Percentiles rank a stretch among this genome's conserved stretches.
Evolutionary conservation across 1,140 invertebrate genomes (phyloP).

Genomic region (Rhopalosiphum padi): DNA sequence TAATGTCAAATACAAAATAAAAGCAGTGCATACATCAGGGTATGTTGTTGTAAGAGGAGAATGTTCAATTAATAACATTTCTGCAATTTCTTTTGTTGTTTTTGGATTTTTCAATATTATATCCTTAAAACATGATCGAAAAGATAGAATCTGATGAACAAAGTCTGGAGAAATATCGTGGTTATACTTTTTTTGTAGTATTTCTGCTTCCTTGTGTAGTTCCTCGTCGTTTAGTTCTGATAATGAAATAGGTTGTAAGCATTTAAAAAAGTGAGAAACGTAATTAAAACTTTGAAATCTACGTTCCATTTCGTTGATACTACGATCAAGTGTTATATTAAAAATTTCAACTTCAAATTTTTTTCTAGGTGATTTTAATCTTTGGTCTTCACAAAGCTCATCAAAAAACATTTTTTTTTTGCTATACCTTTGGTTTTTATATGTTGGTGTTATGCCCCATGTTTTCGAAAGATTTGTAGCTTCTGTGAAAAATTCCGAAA

Average conservation of each 20-base stretch:
- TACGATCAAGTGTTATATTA: conserved; percentile 16
- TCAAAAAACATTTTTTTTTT: background rate
- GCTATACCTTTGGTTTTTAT: background rate
- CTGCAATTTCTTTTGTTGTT: background rate
- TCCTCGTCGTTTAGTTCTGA: background rate
- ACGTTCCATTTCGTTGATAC: background rate
- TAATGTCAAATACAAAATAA: background rate
- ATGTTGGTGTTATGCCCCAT: background rate
- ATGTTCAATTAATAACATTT: conserved; percentile 26
- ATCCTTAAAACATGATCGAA: conserved; percentile 2
- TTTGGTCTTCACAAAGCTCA: background rate
- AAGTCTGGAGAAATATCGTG: background rate
- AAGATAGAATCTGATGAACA: no score
- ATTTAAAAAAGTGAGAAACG: background rate
- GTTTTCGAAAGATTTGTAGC: background rate
- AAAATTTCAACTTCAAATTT: background rate
- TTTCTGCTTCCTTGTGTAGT: background rate
- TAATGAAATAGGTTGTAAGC: conserved; percentile 29
- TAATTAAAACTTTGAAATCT: conserved; percentile 4
- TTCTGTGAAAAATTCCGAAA: background rate
- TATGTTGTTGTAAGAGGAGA: conserved; percentile 4
- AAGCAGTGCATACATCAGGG: background rate
- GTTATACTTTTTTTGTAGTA: background rate
- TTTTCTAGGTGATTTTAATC: background rate
- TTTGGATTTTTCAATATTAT: background rate